Percentiles rank a stretch among this genome's conserved stretches.
These are phyloP conservation scores for Columba guinea DNA, from an alignment of 2,797 vertebrate genomes.

Conservation along the genomic window DNA sequence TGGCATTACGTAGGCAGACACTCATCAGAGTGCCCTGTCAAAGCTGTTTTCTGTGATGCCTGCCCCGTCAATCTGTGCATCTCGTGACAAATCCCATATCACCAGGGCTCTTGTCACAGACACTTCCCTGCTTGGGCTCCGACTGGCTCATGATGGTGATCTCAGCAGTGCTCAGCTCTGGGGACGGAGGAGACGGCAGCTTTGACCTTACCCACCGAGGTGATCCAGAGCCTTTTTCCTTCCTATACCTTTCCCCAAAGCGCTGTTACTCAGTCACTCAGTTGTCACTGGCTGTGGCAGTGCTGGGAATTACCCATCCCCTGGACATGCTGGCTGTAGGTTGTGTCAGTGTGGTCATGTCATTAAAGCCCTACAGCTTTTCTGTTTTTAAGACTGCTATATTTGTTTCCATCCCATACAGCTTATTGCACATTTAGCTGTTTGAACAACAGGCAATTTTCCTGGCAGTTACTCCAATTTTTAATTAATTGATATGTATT, in stretches of 20 bases:
- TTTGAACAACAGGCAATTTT: neutral
- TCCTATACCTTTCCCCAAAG: neutral
- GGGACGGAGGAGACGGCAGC: neutral
- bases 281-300: neutral
- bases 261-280: neutral
- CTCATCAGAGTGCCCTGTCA: neutral
- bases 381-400: neutral
- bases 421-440: neutral
- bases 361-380: neutral
- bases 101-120: neutral
- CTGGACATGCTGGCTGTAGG: neutral
- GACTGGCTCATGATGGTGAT: rapidly evolving
- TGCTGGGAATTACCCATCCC: neutral
- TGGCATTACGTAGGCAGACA: neutral
- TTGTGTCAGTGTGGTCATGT: neutral
- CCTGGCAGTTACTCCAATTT: neutral
- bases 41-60: neutral
- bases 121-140: neutral
- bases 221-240: neutral
- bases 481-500: neutral
- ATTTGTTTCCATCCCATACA: neutral
- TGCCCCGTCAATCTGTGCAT: neutral
- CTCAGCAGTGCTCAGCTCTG: neutral
- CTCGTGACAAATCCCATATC: neutral
- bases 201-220: neutral